phyloP scores from a whole-genome alignment of 2,113 vertebrate genomes.

The Chionomys nivalis region DNA sequence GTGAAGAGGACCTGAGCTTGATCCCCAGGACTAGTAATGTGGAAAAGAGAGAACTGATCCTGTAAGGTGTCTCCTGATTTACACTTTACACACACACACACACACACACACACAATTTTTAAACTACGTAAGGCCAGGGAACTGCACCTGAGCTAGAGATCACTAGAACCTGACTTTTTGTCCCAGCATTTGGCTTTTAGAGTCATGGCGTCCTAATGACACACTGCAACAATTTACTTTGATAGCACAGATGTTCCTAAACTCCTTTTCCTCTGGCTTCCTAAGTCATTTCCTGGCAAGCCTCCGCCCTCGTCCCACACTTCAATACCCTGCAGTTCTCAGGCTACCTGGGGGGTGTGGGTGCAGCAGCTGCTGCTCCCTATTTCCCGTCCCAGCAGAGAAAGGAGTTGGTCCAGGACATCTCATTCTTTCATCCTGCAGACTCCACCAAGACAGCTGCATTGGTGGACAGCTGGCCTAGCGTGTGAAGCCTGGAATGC shows the following conservation, averaged over 20 bases:
- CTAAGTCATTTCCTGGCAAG: not conserved
- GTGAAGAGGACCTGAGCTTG: not conserved
- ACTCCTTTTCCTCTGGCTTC: not conserved
- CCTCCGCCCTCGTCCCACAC: not conserved
- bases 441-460: conserved; percentile 18
- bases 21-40: not conserved
- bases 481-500: not conserved
- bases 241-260: not conserved
- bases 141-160: not conserved
- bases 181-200: not conserved
- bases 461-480: conserved; percentile 11
- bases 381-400: fast-evolving
- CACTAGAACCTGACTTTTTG: not conserved
- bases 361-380: not conserved
- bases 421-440: not conserved
- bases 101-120: not conserved
- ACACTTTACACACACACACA: not conserved
- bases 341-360: not conserved
- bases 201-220: not conserved
- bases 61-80: not conserved
- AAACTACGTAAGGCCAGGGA: not conserved
- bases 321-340: not conserved
- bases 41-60: not conserved
- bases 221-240: not conserved
- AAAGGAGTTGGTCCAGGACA: not conserved